Conservation (phyloP, 1,140 invertebrate genomes). For the Cherax destructor region DNA sequence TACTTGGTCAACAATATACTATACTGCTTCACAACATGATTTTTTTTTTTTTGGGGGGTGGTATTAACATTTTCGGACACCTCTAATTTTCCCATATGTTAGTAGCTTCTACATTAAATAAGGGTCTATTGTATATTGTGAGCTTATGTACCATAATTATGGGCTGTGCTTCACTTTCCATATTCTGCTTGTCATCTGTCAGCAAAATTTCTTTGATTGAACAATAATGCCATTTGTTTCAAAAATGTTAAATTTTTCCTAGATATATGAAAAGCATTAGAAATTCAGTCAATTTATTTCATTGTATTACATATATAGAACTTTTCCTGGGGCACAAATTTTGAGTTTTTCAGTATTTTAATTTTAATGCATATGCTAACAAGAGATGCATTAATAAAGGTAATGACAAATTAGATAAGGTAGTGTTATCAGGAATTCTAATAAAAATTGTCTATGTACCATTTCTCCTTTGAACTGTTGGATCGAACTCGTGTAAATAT, state of each 20-base stretch:
- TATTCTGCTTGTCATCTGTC: neutral
- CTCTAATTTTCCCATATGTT: too few relatives aligned
- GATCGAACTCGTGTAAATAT: neutral
- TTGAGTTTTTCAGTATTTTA: too few relatives aligned
- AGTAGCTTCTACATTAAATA: too few relatives aligned
- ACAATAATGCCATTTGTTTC: neutral
- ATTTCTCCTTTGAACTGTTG: neutral
- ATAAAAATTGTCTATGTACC: neutral
- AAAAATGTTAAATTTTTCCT: neutral
- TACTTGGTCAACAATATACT: too few relatives aligned
- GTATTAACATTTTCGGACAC: too few relatives aligned
- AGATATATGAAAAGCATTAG: neutral
- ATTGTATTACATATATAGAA: neutral
- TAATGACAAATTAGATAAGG: neutral
- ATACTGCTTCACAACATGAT: too few relatives aligned
- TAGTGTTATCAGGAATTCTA: neutral
- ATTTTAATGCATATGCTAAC: neutral
- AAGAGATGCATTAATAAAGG: neutral
- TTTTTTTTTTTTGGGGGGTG: too few relatives aligned
- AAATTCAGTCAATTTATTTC: neutral
- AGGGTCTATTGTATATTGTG: neutral
- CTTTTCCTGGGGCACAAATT: too few relatives aligned
- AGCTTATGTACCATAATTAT: constrained; percentile 1
- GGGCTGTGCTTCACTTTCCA: neutral
- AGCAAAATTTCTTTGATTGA: neutral